Evolutionary conservation across 2,113 vertebrate genomes (phyloP), one percentile per base, ranked within the genome.

Genomic region (Psilopogon haemacephalus): DNA sequence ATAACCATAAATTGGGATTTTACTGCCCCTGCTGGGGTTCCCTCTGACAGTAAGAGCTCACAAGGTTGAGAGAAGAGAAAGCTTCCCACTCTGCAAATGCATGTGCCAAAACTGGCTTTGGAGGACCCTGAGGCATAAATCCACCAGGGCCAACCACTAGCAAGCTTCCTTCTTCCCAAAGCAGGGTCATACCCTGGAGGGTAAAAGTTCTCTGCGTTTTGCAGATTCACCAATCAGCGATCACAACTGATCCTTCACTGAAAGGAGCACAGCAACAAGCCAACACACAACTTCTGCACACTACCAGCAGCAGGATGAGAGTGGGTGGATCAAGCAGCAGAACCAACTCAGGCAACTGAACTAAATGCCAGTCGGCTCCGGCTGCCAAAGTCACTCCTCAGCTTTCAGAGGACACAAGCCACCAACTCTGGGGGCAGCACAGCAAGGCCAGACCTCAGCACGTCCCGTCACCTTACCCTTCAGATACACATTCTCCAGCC

Each of bases 121-220:
- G 63, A 72, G 54, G 21, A 56, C 11, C 38, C 68, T 20, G 24
- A 28, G 71, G 28, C 2, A 11, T 9, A 59, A 11, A 2, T 15
- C 11, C 11, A 21, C 4, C 3, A 8, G 17, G 9, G 10, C 24
- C 9, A 7, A 67, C 60, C 21, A 68, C 15, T 30, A 42, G 16
- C 0, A 2, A 70, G 33, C 3, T 72, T 52, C 48, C 0, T 2
- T 7, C 1, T 3, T 46, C 33, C 65, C 32, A 30, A 19, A 6
- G 44, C 2, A 48, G 15, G 24, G 8, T 24, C 11, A 5, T 26
- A 70, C 1, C 9, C 46, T 73, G 35, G 33, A 90, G 26, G 13
- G 72, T 3, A 8, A 50, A 46, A 80, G 56, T 16, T 33, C 30
- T 23, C n/a, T 77, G 42, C 65, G 64, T 65, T 23, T 35, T n/a